Evolutionary conservation across 2,113 vertebrate genomes (phyloP).

Genomic region (Bubo scandiacus): DNA sequence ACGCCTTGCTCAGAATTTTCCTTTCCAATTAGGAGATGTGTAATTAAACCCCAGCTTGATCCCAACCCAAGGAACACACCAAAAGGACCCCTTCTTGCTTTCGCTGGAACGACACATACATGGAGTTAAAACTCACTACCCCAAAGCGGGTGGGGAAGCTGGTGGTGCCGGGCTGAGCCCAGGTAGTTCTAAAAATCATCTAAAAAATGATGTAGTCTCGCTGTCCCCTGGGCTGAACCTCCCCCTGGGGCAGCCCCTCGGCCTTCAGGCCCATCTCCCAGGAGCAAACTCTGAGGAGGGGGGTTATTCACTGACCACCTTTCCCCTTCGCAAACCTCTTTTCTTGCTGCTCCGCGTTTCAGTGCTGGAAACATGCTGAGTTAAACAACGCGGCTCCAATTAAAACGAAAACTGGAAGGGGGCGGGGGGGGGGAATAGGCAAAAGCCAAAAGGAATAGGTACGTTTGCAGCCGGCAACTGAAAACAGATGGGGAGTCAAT

Average conservation of each 20-base stretch:
- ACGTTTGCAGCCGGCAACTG: background rate
- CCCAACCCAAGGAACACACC: background rate
- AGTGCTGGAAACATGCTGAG: background rate
- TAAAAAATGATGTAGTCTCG: background rate
- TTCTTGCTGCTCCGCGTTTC: fast-evolving
- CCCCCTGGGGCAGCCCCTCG: background rate
- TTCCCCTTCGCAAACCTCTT: background rate
- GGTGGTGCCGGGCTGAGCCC: background rate
- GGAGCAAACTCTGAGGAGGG: background rate
- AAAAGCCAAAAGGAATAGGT: background rate
- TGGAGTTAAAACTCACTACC: background rate
- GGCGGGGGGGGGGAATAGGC: background rate
- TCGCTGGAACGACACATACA: fast-evolving
- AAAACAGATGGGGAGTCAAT: conserved; percentile 24
- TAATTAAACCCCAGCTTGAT: background rate
- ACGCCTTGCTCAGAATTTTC: background rate
- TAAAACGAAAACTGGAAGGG: background rate
- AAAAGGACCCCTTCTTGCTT: background rate
- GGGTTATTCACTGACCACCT: fast-evolving
- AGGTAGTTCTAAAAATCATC: background rate
- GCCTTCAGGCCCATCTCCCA: background rate
- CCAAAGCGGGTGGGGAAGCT: fast-evolving
- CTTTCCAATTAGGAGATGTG: background rate
- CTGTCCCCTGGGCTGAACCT: background rate
- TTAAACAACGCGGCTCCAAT: background rate